Conservation (phyloP, 2,888 invertebrate genomes). For the Thymelicus lineola region DNA sequence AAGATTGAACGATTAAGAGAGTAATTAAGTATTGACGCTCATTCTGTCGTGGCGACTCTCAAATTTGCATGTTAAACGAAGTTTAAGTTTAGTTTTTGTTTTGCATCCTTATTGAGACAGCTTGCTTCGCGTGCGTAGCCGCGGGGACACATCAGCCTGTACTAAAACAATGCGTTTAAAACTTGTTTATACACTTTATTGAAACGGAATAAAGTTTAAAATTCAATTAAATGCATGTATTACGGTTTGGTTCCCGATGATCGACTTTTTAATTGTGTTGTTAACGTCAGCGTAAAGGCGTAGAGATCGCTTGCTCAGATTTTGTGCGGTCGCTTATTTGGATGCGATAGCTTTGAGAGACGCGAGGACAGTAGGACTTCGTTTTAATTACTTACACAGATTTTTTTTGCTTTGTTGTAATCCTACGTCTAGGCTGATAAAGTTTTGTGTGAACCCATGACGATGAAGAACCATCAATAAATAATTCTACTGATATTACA, state of each 20-base stretch:
- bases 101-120: slow-evolving; percentile 80
- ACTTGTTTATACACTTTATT: slow-evolving; percentile 45
- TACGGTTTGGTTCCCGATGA: slow-evolving; percentile 55
- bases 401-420: not conserved
- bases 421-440: not conserved
- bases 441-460: not conserved
- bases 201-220: slow-evolving; percentile 49
- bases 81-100: slow-evolving; percentile 79
- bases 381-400: slow-evolving; percentile 34
- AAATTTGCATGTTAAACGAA: slow-evolving; percentile 86
- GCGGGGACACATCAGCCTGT: slow-evolving; percentile 56
- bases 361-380: slow-evolving; percentile 34
- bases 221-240: slow-evolving; percentile 38
- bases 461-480: not conserved
- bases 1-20: slow-evolving; percentile 83
- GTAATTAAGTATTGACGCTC: slow-evolving; percentile 85
- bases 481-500: too few species aligned
- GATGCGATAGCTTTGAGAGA: slow-evolving; percentile 43
- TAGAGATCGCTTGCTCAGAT: slow-evolving; percentile 82
- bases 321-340: slow-evolving; percentile 68
- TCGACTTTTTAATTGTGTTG: slow-evolving; percentile 83
- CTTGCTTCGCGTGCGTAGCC: slow-evolving; percentile 72
- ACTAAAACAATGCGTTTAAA: slow-evolving; percentile 23
- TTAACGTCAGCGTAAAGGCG: slow-evolving; percentile 82
- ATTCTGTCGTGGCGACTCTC: slow-evolving; percentile 82